These are phyloP conservation scores for Centruroides sculpturatus DNA, from an alignment of 1,140 invertebrate species.

Conservation along the genomic window DNA sequence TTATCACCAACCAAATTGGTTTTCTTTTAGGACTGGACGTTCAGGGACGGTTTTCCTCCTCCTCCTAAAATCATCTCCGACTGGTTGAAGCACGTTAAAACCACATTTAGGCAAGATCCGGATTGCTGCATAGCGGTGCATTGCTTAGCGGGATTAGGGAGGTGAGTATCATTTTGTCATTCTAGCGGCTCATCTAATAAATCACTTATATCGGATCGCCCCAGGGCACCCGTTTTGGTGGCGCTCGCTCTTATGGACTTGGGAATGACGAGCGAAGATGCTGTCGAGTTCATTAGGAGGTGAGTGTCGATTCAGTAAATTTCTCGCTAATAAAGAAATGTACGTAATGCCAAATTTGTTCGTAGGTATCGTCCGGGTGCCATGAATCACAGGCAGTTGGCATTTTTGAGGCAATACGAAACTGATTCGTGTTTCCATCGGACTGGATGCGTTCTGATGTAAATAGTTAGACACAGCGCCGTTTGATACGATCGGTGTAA, in stretches of 20 bases:
- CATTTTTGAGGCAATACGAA: too few relatives aligned
- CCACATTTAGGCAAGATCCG: slow-evolving; percentile 58
- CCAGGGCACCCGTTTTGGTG: slow-evolving; percentile 79
- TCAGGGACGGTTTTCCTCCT: slow-evolving; percentile 33
- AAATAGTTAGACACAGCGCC: too few relatives aligned
- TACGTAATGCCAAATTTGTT: too few relatives aligned
- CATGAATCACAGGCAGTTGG: too few relatives aligned
- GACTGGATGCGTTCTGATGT: too few relatives aligned
- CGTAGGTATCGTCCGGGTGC: too few relatives aligned
- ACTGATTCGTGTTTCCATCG: too few relatives aligned
- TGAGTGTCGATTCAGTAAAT: neutral
- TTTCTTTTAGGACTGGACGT: slow-evolving; percentile 30
- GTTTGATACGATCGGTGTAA: too few relatives aligned
- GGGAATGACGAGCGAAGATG: slow-evolving; percentile 91
- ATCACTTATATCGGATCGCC: neutral
- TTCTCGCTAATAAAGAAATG: too few relatives aligned
- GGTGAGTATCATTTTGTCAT: slow-evolving; percentile 18
- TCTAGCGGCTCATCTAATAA: too few relatives aligned
- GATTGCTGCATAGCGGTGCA: slow-evolving; percentile 85
- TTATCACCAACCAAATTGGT: too few relatives aligned
- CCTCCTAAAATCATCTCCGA: slow-evolving; percentile 58
- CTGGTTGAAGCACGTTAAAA: slow-evolving; percentile 77
- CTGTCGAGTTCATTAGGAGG: slow-evolving; percentile 87
- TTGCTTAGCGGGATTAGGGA: slow-evolving; percentile 84
- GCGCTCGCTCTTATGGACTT: slow-evolving; percentile 89